These are phyloP conservation scores for Lepidurus apus DNA, from an alignment of 1,140 invertebrate species.

Conservation along the genomic window DNA sequence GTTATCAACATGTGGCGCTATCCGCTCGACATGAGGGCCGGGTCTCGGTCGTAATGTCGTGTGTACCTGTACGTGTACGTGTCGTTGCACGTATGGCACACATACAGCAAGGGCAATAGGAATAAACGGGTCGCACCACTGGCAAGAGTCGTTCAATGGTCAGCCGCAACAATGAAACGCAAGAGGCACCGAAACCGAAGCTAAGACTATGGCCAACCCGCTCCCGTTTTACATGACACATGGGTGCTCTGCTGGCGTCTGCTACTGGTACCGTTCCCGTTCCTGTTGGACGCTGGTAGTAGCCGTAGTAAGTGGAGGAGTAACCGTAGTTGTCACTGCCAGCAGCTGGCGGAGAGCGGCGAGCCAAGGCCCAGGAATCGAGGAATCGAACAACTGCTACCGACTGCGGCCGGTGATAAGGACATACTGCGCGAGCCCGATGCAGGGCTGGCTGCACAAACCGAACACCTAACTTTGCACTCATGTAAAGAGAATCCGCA, in stretches of 20 bases:
- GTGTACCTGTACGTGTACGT: neutral
- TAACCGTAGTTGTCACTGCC: too few relatives aligned
- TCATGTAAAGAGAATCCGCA: neutral
- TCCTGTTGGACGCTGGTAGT: neutral
- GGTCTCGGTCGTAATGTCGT: neutral
- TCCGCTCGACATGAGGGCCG: constrained; percentile 20
- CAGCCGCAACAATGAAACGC: neutral
- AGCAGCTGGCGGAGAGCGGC: too few relatives aligned
- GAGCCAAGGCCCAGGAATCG: too few relatives aligned
- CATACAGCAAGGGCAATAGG: neutral
- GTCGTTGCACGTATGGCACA: constrained; percentile 6
- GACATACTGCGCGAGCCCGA: neutral
- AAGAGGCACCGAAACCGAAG: neutral
- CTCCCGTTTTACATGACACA: constrained; percentile 14
- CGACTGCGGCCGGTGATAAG: neutral
- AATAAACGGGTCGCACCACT: neutral
- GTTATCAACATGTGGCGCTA: constrained; percentile 21
- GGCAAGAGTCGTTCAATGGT: neutral
- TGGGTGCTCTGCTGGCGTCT: neutral
- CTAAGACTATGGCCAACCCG: neutral
- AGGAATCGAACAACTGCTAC: constrained; percentile 2
- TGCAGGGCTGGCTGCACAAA: constrained; percentile 12
- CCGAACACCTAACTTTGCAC: constrained; percentile 4
- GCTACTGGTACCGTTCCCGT: neutral
- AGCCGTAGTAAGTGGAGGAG: too few relatives aligned